Evolutionary conservation across 2,113 vertebrate species (phyloP), one percentile per base, ranked within the genome.

Genomic region (Typhlomys cinereus): DNA sequence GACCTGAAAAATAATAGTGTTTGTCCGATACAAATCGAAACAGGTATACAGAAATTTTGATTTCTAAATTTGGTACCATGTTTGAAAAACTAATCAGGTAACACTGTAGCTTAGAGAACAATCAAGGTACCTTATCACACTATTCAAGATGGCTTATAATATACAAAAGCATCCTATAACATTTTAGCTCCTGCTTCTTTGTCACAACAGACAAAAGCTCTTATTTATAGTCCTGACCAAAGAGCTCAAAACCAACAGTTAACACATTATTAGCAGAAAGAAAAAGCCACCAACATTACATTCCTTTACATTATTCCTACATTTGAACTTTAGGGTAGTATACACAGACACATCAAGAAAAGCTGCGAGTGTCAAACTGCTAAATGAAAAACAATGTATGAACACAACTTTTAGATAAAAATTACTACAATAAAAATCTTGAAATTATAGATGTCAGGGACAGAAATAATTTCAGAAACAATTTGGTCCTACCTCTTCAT

Each of bases 341-440:
- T 25, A 69, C 18, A 59, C 34, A 70, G 54, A 54, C 59, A 8
- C 12, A 44, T 50, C 57, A 61, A 39, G n/a, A 61, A 89, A 86
- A 76, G 3, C 29, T 61, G n/a, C 70, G 36, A 44, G 4, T 67
- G 31, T 70, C 69, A 78, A 69, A 66, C 15, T 52, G 34, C 23
- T 59, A 62, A 75, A 64, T 89, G 48, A 93, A 93, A 87, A 81
- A 83, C 12, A 93, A 73, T 64, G 57, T 44, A 27, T 2, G 7
- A 85, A 62, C 23, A 71, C 1, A 73, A 62, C n/a, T 52, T 85
- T 59, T 59, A 88, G 46, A 66, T 66, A 81, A 71, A 93, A 34
- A 54, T 67, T 36, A 69, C 54, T 83, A 2, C 34, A 69, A 44
- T 11, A 48, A 44, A 70, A 76, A 73, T n/a, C 54, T 34, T 69